Evolutionary conservation across 1,140 invertebrate genomes (phyloP), one percentile per base, ranked within the genome.

Genomic region (Diorhabda carinulata): DNA sequence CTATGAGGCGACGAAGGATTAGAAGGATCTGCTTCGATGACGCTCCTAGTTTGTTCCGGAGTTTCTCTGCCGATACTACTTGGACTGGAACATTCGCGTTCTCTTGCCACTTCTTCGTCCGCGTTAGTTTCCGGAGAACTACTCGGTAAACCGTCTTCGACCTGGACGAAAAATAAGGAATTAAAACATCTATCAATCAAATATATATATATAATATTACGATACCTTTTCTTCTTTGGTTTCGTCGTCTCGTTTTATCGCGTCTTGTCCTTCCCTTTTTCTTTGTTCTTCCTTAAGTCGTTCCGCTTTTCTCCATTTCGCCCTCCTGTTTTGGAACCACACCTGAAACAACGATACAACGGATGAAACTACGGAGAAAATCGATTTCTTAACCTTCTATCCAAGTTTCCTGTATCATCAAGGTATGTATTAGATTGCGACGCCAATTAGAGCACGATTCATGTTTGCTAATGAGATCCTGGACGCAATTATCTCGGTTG

Each of bases 281-380:
- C 91, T 82, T 80, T 95, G 92, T 79, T 96, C 94, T 78, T 96
- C 93, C 83, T 95, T 94, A 76, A 95, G 85, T 25, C 93, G 85
- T 78, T 96, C 94, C 56, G 92, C 92, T 82, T 97, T 97, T 69
- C 95, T 87, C 93, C 94, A 97, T 83, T 97, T 97, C 45, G 95
- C 94, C 59, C 95, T 84, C 45, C 95, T 87, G 80, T 97, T 97
- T 88, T 97, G 94, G 80, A 97, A 97, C 95, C 94, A 97, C 2
- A 96, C 94, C 94, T 96, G 78, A 61, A 82, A 82, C 56, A 72
- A 73, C 61, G 73, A 66, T 25, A 25, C 25, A 25, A 57, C 25
- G 7, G 3, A 57, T 61, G 69, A 10, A 9, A 5, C 63, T 61
- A 61, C 42, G 43, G 42, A 25, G 25, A 25, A 25, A 25, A 25